Conservation (phyloP, 2,113 vertebrate genomes). For the chimpanzee (Pan troglodytes) region DNA sequence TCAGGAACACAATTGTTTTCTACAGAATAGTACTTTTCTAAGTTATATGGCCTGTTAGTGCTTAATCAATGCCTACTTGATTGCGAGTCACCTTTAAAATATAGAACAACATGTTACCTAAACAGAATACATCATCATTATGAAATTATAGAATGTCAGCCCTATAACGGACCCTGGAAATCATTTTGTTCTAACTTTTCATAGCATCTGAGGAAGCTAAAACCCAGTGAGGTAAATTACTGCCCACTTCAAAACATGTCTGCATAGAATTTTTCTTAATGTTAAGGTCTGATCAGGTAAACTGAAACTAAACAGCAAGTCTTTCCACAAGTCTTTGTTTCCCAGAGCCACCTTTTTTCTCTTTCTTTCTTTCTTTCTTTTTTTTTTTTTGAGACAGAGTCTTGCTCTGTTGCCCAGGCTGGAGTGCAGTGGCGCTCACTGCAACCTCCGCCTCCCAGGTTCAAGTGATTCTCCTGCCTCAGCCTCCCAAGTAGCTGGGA, state of each 20-base stretch:
- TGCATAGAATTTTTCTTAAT: background rate
- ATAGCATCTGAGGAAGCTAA: constrained; percentile 75
- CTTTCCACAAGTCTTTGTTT: background rate
- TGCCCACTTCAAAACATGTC: constrained; percentile 10
- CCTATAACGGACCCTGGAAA: background rate
- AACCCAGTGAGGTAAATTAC: constrained; percentile 61
- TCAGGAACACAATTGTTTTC: background rate
- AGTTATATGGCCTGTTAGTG: background rate
- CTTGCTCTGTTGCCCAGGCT: too few species aligned
- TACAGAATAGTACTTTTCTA: background rate
- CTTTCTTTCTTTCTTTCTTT: too few species aligned
- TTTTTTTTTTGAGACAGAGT: too few species aligned
- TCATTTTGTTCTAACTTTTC: constrained; percentile 19
- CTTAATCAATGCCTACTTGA: background rate
- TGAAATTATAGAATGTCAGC: background rate
- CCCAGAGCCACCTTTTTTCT: background rate
- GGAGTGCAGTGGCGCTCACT: too few species aligned
- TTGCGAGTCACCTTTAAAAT: background rate
- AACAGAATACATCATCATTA: background rate
- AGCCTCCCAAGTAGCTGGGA: too few species aligned
- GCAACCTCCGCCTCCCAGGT: too few species aligned
- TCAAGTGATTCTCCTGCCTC: too few species aligned
- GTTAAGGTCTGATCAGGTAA: background rate
- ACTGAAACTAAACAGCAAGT: background rate
- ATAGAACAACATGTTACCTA: background rate